phyloP scores from a whole-genome alignment of 2,113 vertebrate genomes.

The Etheostoma cragini region DNA sequence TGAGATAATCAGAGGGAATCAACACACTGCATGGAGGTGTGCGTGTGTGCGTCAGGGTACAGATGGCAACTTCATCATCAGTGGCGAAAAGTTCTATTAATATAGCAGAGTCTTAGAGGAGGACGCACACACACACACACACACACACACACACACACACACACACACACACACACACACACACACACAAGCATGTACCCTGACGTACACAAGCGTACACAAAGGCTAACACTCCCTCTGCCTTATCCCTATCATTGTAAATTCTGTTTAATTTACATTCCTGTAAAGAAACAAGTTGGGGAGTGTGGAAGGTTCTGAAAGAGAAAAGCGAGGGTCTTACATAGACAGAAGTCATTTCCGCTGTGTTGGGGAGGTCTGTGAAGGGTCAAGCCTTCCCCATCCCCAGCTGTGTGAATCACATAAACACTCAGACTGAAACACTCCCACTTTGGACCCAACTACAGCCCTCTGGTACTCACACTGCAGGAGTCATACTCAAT shows the following conservation, averaged over 20 bases:
- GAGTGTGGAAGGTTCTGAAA: conserved; percentile 13
- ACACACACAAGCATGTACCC: background rate
- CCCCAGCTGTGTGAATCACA: conserved; percentile 67
- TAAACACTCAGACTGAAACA: conserved; percentile 63
- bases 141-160: background rate
- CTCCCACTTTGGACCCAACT: conserved; percentile 26
- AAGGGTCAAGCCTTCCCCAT: conserved; percentile 64
- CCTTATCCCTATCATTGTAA: background rate
- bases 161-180: conserved; percentile 26
- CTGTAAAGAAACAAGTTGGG: conserved; percentile 10
- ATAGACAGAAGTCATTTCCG: conserved; percentile 72
- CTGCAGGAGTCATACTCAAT: conserved; percentile 25
- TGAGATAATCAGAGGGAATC: no score
- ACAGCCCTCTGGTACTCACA: conserved; percentile 11
- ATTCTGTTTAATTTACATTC: conserved; percentile 41
- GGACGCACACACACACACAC: conserved; percentile 5
- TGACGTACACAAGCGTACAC: background rate
- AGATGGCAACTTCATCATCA: conserved; percentile 63
- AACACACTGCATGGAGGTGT: background rate
- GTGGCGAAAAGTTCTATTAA: conserved; percentile 51
- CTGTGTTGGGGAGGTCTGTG: conserved; percentile 59
- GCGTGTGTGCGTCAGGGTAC: conserved; percentile 5
- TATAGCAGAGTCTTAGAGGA: conserved; percentile 28
- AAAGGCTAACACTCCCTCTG: conserved; percentile 2
- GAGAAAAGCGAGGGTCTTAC: conserved; percentile 13